Base-by-base conservation (phyloP, 2,113 vertebrate species). In the Dromaius novaehollandiae region DNA sequence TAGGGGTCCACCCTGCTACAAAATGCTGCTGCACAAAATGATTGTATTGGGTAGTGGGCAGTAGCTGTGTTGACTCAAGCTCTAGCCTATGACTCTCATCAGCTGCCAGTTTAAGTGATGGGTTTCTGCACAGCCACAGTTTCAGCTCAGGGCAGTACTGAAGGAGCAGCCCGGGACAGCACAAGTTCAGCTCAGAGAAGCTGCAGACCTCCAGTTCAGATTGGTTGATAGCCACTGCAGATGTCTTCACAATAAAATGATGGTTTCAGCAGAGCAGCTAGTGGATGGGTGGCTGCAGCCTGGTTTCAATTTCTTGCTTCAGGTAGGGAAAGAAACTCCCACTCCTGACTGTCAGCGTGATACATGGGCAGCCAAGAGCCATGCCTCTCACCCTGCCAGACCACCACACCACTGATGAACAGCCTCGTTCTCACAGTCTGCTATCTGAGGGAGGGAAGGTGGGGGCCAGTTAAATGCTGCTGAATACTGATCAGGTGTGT, bases 1-100 rank as follows among this genome's bases (percentile, higher is more conserved):
- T 1, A 0, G 78, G 42, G 93, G 18, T 13, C 1, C 1, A 0
- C 18, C 60, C 66, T 18, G 4, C 50, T 28, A 76, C 46, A 51
- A 82, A 82, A 91, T 4, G 32, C 16, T 69, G 56, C 48, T 82
- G 66, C 66, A 36, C 13, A 30, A 65, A 87, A 55, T 2, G 1
- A 61, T 85, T 55, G 7, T 26, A 44, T 6, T 16, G 70, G 34
- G 56, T 21, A 84, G 50, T 16, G 83, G 30, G 77, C 65, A 79
- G 42, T 13, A 53, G 36, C 70, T 46, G 46, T 28, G 82, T 11
- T 11, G 46, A 90, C 85, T 69, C 7, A 26, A 74, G 60, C 50
- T 86, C 77, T 30, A 81, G 65, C 28, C 86, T 55, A 7, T 4
- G 11, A 58, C 44, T 88, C 69, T 40, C 11, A 94, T 7, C 32